These are phyloP conservation scores for Trichacis sp. DNA, from an alignment of 2,888 invertebrate genomes.

Conservation along the genomic window DNA sequence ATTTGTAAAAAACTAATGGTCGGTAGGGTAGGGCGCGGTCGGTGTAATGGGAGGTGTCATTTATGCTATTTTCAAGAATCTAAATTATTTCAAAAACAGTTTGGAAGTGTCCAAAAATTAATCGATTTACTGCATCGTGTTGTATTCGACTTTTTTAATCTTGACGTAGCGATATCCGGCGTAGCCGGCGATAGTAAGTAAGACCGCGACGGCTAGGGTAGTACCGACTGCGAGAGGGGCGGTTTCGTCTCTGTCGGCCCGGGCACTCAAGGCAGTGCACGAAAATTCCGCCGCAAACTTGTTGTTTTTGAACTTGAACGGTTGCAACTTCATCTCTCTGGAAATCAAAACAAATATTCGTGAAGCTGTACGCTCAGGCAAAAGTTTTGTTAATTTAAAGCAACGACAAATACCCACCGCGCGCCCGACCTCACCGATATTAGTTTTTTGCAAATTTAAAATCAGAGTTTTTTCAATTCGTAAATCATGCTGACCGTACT, in stretches of 20 bases:
- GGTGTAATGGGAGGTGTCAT: too few species aligned
- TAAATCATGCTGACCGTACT: too few species aligned
- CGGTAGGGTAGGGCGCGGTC: too few species aligned
- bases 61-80: too few species aligned
- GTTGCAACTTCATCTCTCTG: slow-evolving; percentile 78
- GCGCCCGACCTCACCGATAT: too few species aligned
- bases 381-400: too few species aligned
- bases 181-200: slow-evolving; percentile 86
- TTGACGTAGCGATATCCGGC: slow-evolving; percentile 88
- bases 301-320: slow-evolving; percentile 88
- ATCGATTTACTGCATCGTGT: slow-evolving; percentile 86
- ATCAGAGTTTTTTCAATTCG: slow-evolving; percentile 66
- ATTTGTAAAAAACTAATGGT: too few species aligned
- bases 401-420: too few species aligned
- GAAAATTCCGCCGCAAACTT: slow-evolving; percentile 78
- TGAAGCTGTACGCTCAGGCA: too few species aligned
- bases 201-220: slow-evolving; percentile 83
- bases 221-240: slow-evolving; percentile 88
- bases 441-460: slow-evolving; percentile 56
- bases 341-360: too few species aligned
- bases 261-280: slow-evolving; percentile 73
- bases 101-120: too few species aligned
- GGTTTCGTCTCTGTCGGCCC: slow-evolving; percentile 79
- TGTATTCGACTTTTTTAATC: slow-evolving; percentile 91
- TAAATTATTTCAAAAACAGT: too few species aligned